These are phyloP conservation scores for Sclerodermus sp. DNA, from an alignment of 2,888 invertebrate species.

Conservation along the genomic window DNA sequence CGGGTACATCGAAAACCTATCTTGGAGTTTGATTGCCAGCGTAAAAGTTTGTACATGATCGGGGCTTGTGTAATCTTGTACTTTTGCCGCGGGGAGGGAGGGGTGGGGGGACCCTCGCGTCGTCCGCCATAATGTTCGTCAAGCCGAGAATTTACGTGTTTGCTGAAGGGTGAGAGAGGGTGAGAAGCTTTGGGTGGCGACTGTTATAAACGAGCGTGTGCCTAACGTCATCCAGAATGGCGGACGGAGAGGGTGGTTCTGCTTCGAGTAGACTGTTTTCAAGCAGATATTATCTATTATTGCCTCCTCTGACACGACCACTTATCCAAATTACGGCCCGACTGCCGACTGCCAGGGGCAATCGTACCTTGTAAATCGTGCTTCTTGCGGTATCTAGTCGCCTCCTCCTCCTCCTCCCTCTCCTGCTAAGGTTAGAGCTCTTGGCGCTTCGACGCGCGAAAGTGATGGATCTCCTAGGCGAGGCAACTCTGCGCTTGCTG, in stretches of 20 bases:
- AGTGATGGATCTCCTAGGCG: no score
- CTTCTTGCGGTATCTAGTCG: slow-evolving; percentile 11
- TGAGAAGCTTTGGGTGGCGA: slow-evolving; percentile 24
- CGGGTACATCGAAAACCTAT: no score
- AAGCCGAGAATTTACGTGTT: slow-evolving; percentile 36
- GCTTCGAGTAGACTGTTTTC: neutral
- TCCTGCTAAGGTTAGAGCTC: no score
- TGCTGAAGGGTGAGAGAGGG: slow-evolving; percentile 24
- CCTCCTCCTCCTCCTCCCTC: neutral
- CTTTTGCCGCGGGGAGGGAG: no score
- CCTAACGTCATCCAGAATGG: slow-evolving; percentile 14
- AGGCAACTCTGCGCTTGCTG: no score
- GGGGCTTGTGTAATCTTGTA: no score
- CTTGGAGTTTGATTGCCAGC: no score
- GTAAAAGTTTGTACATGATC: no score
- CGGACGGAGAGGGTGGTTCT: slow-evolving; percentile 9
- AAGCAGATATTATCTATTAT: slow-evolving; percentile 13
- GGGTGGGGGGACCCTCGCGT: neutral
- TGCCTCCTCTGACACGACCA: slow-evolving; percentile 12
- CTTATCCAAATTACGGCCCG: slow-evolving; percentile 23
- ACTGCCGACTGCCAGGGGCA: slow-evolving; percentile 2
- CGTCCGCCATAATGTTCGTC: slow-evolving; percentile 33
- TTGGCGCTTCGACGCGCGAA: no score
- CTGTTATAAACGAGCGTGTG: slow-evolving; percentile 36
- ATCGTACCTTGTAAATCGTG: slow-evolving; percentile 14